Conservation (phyloP, 2,888 invertebrate genomes). For the Neria commutata region DNA sequence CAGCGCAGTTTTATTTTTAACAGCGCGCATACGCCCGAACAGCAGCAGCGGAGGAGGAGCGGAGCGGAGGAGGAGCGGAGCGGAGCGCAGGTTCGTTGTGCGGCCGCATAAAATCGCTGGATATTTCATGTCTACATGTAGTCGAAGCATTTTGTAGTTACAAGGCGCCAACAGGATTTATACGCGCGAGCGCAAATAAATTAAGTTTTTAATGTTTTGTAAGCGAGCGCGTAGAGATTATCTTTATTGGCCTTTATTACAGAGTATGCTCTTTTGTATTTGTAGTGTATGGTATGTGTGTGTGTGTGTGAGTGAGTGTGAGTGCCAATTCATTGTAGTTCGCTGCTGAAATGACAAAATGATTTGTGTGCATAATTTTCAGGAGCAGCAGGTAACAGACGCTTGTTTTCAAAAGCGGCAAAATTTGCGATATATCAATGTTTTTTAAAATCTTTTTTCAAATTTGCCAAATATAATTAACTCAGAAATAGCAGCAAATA, state of each 20-base stretch:
- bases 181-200: conserved; percentile 41
- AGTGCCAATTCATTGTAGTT: conserved; percentile 1
- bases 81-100: neutral
- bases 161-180: conserved; percentile 27
- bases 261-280: no score
- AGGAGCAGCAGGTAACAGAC: conserved; percentile 1
- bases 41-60: neutral
- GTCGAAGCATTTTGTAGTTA: neutral
- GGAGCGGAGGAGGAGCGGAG: neutral
- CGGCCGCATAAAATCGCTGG: neutral
- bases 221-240: conserved; percentile 54
- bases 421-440: no score
- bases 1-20: no score
- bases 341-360: conserved; percentile 1
- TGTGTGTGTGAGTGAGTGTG: no score
- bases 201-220: conserved; percentile 52
- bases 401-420: no score
- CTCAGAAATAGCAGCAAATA: no score
- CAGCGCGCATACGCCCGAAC: neutral
- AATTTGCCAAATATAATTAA: no score
- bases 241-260: conserved; percentile 56
- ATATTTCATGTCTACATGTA: neutral
- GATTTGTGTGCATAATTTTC: neutral
- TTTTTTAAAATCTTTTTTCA: no score
- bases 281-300: neutral